Percentiles rank a stretch among this genome's conserved stretches.
Conservation (phyloP, 2,797 vertebrate genomes). For the Scolopax bukidnonensis region DNA sequence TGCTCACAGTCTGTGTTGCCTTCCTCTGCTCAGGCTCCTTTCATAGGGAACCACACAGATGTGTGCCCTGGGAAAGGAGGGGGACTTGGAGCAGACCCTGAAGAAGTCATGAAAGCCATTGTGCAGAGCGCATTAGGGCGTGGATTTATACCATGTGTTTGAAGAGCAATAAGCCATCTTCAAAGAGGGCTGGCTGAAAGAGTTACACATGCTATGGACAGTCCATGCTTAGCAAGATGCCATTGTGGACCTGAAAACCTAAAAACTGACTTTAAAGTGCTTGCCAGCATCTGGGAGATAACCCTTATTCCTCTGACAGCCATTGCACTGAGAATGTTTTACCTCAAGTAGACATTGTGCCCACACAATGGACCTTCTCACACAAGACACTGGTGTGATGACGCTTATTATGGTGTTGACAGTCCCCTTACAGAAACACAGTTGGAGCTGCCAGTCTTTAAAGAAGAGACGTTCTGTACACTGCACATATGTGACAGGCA, state of each 20-base stretch:
- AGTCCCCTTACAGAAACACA: constrained; percentile 9
- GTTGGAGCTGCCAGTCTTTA: constrained; percentile 17
- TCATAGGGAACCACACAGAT: rapidly evolving
- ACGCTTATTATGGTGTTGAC: background rate
- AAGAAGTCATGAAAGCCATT: background rate
- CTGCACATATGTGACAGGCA: background rate
- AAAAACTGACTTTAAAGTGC: constrained; percentile 21
- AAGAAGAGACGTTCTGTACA: background rate
- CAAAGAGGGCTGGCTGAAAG: background rate
- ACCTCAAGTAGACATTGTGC: constrained; percentile 23
- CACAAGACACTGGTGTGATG: background rate
- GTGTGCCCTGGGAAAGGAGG: background rate
- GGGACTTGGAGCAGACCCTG: background rate
- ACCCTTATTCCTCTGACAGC: constrained; percentile 60
- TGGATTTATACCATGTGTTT: background rate
- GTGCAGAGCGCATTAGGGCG: background rate
- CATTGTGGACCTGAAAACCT: constrained; percentile 41
- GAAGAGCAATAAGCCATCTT: background rate
- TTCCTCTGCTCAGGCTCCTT: background rate
- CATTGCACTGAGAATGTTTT: background rate
- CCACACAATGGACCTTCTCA: constrained; percentile 4
- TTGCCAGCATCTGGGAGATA: constrained; percentile 33
- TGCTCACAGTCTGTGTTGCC: rapidly evolving
- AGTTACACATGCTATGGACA: background rate
- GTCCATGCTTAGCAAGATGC: background rate